A percentile compares a stretch with the other conserved stretches of the same genome.
These are phyloP conservation scores for Oreonectes daqikongensis DNA, from an alignment of 2,797 vertebrate species.

Conservation along the genomic window DNA sequence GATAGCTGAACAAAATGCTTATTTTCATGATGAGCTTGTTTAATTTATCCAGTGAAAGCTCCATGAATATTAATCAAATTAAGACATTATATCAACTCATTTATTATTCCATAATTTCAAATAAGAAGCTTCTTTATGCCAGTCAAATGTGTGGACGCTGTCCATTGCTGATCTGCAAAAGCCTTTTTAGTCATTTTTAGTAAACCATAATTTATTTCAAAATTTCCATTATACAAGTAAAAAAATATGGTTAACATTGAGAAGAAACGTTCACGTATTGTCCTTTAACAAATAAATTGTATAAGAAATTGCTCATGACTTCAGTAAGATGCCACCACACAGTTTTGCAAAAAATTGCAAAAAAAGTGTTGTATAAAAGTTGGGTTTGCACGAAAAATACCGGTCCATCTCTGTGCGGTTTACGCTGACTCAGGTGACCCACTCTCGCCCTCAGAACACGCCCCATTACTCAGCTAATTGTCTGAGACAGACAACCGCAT, in stretches of 20 bases:
- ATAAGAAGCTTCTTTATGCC: conserved; percentile 13
- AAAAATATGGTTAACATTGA: no score
- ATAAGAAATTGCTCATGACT: background rate
- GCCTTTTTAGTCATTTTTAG: background rate
- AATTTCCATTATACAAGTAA: no score
- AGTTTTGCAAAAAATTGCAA: background rate
- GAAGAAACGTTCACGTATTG: no score
- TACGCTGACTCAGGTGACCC: conserved; percentile 19
- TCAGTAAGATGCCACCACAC: background rate
- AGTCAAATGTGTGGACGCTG: background rate
- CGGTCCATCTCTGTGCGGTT: background rate
- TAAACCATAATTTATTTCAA: background rate
- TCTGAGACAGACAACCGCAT: conserved; percentile 31
- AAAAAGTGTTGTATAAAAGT: background rate
- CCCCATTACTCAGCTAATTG: conserved; percentile 34
- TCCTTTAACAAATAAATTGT: no score
- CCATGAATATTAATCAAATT: conserved; percentile 4
- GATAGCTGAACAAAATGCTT: conserved; percentile 23
- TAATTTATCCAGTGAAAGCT: conserved; percentile 18
- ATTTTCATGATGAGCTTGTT: conserved; percentile 25
- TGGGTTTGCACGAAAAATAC: background rate
- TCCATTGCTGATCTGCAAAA: background rate
- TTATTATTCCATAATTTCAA: conserved; percentile 12
- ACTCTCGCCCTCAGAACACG: conserved; percentile 11
- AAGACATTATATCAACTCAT: conserved; percentile 4